Evolutionary conservation across 2,888 invertebrate genomes (phyloP).

Genomic region (Sarcophaga variegata): DNA sequence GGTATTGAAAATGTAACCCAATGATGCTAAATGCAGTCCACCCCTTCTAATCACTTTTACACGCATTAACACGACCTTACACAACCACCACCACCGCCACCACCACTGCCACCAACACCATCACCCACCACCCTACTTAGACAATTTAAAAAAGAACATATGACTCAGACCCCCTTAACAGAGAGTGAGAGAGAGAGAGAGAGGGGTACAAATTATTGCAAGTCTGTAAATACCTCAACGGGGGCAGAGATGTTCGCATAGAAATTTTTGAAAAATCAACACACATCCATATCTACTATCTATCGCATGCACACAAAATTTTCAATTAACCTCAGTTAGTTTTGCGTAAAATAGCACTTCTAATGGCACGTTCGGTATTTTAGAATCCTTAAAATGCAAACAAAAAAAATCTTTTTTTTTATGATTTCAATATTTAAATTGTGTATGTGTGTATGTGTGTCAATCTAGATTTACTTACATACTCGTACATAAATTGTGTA

Average conservation of each 20-base stretch:
- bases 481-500: not conserved
- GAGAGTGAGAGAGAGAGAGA: too few species aligned
- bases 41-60: constrained; percentile 34
- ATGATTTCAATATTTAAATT: constrained; percentile 18
- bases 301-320: constrained; percentile 65
- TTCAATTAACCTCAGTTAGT: constrained; percentile 2
- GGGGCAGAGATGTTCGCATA: too few species aligned
- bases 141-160: not conserved
- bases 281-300: constrained; percentile 64
- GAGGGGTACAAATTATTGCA: too few species aligned
- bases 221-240: too few species aligned
- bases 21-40: constrained; percentile 42
- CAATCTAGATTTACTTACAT: not conserved
- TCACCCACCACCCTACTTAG: not conserved
- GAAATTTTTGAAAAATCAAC: constrained; percentile 34
- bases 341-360: constrained; percentile 39
- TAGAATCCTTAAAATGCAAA: constrained; percentile 3
- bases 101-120: constrained; percentile 10
- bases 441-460: constrained; percentile 13
- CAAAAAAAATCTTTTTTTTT: not conserved
- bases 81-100: constrained; percentile 24
- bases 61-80: constrained; percentile 57
- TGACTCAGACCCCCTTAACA: too few species aligned
- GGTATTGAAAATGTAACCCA: constrained; percentile 31
- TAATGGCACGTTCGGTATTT: constrained; percentile 49